These are phyloP conservation scores for Troides helena DNA, from an alignment of 2,888 invertebrate species.

Conservation along the genomic window DNA sequence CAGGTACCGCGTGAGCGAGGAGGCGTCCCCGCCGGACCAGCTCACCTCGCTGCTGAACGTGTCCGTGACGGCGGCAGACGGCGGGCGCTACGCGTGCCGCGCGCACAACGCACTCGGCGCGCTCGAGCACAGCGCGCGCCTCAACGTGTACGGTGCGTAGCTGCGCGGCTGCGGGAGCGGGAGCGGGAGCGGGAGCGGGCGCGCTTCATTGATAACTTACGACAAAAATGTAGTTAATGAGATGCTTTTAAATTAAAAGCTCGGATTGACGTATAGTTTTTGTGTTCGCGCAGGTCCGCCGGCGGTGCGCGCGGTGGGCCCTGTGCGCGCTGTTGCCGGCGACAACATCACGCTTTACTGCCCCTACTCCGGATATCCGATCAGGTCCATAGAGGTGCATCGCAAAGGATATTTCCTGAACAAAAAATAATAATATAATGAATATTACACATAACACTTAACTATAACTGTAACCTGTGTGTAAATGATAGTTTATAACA, in stretches of 20 bases:
- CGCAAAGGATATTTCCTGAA: constrained; percentile 29
- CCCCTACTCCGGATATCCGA: constrained; percentile 93
- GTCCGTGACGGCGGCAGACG: constrained; percentile 86
- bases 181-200: too few species aligned
- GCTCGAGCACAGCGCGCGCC: constrained; percentile 85
- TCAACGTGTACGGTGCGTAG: constrained; percentile 88
- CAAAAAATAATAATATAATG: too few species aligned
- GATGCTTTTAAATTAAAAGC: background rate
- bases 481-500: too few species aligned
- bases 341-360: constrained; percentile 87
- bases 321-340: constrained; percentile 88
- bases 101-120: constrained; percentile 86
- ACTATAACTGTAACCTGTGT: too few species aligned
- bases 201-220: too few species aligned
- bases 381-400: constrained; percentile 82
- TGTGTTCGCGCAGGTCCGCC: constrained; percentile 81
- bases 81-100: constrained; percentile 90
- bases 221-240: background rate
- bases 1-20: constrained; percentile 86
- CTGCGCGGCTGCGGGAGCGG: background rate
- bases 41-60: constrained; percentile 90
- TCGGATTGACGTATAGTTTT: constrained; percentile 5
- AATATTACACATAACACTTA: too few species aligned
- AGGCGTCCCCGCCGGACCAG: constrained; percentile 86
- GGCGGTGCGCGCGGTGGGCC: constrained; percentile 84